phyloP scores from a whole-genome alignment of 2,797 vertebrate genomes.

The Sebastes minor region DNA sequence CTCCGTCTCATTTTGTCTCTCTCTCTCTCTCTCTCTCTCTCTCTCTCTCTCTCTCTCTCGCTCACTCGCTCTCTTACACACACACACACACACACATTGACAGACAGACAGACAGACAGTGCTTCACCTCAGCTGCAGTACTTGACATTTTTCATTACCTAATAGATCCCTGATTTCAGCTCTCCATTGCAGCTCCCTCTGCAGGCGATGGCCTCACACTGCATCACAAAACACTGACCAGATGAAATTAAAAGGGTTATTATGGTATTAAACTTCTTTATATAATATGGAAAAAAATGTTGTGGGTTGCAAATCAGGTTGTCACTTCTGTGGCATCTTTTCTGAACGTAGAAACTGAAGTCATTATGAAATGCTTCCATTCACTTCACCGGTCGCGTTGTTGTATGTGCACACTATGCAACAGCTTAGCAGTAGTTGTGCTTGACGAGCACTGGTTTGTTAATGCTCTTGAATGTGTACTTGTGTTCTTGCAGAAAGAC shows the following conservation, averaged over 20 bases:
- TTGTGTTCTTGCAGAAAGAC: slow-evolving; percentile 85
- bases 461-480: slow-evolving; percentile 13
- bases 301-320: background rate
- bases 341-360: background rate
- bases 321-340: background rate
- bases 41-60: background rate
- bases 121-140: slow-evolving; percentile 33
- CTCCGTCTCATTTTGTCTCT: background rate
- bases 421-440: background rate
- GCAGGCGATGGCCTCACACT: slow-evolving; percentile 11
- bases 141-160: slow-evolving; percentile 52
- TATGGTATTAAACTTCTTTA: background rate
- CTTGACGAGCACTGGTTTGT: background rate
- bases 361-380: background rate
- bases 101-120: slow-evolving; percentile 6
- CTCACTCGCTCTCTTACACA: background rate
- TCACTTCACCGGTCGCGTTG: background rate
- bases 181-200: slow-evolving; percentile 26
- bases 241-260: background rate
- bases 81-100: background rate
- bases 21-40: background rate
- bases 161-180: slow-evolving; percentile 23
- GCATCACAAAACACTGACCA: background rate
- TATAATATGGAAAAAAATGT: too few relatives aligned
- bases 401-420: background rate